Evolutionary conservation across 1,140 invertebrate species (phyloP).

Genomic region (Aphaenogaster rudis): DNA sequence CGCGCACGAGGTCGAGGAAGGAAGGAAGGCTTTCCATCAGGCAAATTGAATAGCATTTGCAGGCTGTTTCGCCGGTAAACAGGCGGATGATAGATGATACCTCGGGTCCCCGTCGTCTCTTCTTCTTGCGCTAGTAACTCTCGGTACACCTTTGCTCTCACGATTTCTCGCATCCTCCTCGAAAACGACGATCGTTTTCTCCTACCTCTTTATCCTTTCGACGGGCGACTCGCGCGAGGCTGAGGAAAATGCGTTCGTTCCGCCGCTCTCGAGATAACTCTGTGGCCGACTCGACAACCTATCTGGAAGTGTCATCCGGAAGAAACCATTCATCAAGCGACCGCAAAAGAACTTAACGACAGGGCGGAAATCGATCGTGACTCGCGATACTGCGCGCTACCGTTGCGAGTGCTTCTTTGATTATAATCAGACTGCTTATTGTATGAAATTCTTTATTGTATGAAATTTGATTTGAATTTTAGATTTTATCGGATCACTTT

Average conservation of each 20-base stretch:
- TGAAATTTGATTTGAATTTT: background rate
- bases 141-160: conserved; percentile 49
- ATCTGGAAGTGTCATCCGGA: conserved; percentile 58
- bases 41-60: conserved; percentile 81
- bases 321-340: conserved; percentile 58
- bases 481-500: background rate
- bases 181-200: conserved; percentile 45
- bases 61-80: conserved; percentile 78
- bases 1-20: conserved; percentile 54
- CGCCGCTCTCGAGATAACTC: conserved; percentile 48
- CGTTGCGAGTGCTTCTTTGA: background rate
- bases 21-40: conserved; percentile 78
- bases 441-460: background rate
- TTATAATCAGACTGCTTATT: conserved; percentile 8
- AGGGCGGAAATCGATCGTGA: conserved; percentile 38
- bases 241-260: conserved; percentile 52
- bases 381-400: background rate
- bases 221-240: conserved; percentile 23
- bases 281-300: conserved; percentile 39
- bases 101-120: conserved; percentile 44
- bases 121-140: conserved; percentile 59
- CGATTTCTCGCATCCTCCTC: conserved; percentile 41
- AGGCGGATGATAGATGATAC: conserved; percentile 78
- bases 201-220: conserved; percentile 58
- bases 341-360: conserved; percentile 57